Evolutionary conservation across 92 coral and sea anemone species (phyloP).

Genomic region (Palythoa grandis): DNA sequence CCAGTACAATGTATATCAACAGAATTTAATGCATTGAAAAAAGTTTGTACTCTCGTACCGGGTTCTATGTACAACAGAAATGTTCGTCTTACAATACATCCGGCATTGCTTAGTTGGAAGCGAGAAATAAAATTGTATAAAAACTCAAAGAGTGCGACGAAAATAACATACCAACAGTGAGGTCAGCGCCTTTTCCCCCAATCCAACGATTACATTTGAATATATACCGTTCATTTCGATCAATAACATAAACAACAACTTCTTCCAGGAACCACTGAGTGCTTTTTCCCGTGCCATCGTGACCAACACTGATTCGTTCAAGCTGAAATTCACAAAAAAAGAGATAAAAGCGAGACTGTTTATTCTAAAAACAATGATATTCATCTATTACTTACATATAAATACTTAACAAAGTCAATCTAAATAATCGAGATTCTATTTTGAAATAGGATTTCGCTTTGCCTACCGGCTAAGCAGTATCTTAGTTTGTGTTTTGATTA

Average conservation of each 20-base stretch:
- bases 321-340: constrained; percentile 50
- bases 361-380: too few species aligned
- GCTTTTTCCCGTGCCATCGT: constrained; percentile 77
- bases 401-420: too few species aligned
- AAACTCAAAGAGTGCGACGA: background rate
- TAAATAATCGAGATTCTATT: too few species aligned
- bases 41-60: too few species aligned
- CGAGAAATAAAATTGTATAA: background rate
- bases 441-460: too few species aligned
- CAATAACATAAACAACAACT: constrained; percentile 75
- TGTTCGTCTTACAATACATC: background rate
- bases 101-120: background rate
- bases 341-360: background rate
- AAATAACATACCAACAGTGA: constrained; percentile 68
- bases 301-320: constrained; percentile 68
- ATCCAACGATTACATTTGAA: constrained; percentile 87
- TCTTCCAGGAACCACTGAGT: constrained; percentile 85
- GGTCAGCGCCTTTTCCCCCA: constrained; percentile 73
- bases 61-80: background rate
- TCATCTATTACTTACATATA: too few species aligned
- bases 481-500: too few species aligned
- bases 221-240: constrained; percentile 73
- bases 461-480: too few species aligned
- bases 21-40: background rate
- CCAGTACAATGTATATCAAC: background rate